Base-by-base conservation (phyloP, 2,888 invertebrate genomes). In the Phengaris arion region DNA sequence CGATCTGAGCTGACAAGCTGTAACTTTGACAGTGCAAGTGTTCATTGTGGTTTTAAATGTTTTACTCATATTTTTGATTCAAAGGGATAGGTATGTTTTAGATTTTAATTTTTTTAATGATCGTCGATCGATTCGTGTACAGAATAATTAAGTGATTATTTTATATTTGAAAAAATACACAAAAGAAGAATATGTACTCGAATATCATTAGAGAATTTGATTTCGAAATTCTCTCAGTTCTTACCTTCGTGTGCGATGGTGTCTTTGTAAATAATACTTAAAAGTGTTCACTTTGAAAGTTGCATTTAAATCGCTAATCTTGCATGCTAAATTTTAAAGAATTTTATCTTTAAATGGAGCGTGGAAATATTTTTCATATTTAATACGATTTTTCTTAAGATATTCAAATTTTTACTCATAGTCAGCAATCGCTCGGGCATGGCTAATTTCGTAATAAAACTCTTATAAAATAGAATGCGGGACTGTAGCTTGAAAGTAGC, bases 221-320 rank as follows among this genome's bases (percentile, higher is more conserved):
- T 45, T 64, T 35, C 64, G 64, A 12, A 64, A 64, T 45, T 45
- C 45, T 64, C 64, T 9, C 59, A 12, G 35, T 64, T 64, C 13
- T 64, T 10, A 64, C 64, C 12, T 45, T 64, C 64, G 64, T 2
- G 35, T 35, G 45, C 64, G 64, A 64, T 35, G 64, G 83, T 82
- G 84, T 87, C 85, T 87, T 84, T 93, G 90, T 92, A 91, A 80
- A 91, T 92, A 91, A 85, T 81, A 86, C 86, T 89, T 85, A 85
- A 89, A 90, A 89, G 92, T 93, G 92, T 93, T 93, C 93, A 93
- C 89, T 90, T 85, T 86, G 87, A 85, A 87, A 88, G 86, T 90
- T 92, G 93, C 93, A 92, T 93, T 93, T 93, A 92, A 91, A 88
- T 86, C 87, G 90, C 89, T 90, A 87, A 87, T 87, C 87, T 90